Percentiles rank a stretch among this genome's conserved stretches.
phyloP scores from a whole-genome alignment of 2,888 invertebrate species.

The Drosophila paucipuncta region DNA sequence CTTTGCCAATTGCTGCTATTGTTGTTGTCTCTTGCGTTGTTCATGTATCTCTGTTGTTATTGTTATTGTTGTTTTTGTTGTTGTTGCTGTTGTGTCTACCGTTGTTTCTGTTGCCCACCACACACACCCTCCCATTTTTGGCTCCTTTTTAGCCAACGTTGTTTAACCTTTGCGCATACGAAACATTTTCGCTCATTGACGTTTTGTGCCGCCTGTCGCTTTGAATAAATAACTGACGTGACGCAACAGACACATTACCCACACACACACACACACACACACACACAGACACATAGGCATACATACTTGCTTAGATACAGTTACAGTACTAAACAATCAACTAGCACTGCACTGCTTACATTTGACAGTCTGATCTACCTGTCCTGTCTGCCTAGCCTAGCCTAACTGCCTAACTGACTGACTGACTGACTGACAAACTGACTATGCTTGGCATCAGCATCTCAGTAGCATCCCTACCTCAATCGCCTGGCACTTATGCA shows the following conservation, averaged over 20 bases:
- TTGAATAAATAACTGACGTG: conserved; percentile 81
- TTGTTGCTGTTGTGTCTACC: conserved; percentile 27
- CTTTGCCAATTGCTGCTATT: conserved; percentile 44
- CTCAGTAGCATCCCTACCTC: conserved; percentile 33
- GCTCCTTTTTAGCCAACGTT: conserved; percentile 36
- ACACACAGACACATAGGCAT: conserved; percentile 6
- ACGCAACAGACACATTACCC: conserved; percentile 75
- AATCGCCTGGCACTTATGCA: conserved; percentile 62
- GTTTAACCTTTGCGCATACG: conserved; percentile 62
- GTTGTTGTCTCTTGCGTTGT: conserved; percentile 27
- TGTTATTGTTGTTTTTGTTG: conserved; percentile 12
- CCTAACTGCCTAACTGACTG: conserved; percentile 3
- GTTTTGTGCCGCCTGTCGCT: conserved; percentile 82
- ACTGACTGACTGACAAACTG: conserved; percentile 1
- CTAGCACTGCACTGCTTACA: conserved; percentile 44
- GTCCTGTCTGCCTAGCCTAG: conserved; percentile 33
- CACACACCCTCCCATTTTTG: neutral
- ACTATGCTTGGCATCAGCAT: conserved; percentile 20
- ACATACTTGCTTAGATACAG: conserved; percentile 22
- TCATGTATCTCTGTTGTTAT: conserved; percentile 9
- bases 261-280: conserved; percentile 30
- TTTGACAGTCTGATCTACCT: conserved; percentile 53
- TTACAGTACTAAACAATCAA: conserved; percentile 69
- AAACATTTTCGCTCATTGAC: conserved; percentile 77
- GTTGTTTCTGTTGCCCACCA: conserved; percentile 39